phyloP scores from a whole-genome alignment of 2,888 invertebrate species.

The Spilarctia lutea region DNA sequence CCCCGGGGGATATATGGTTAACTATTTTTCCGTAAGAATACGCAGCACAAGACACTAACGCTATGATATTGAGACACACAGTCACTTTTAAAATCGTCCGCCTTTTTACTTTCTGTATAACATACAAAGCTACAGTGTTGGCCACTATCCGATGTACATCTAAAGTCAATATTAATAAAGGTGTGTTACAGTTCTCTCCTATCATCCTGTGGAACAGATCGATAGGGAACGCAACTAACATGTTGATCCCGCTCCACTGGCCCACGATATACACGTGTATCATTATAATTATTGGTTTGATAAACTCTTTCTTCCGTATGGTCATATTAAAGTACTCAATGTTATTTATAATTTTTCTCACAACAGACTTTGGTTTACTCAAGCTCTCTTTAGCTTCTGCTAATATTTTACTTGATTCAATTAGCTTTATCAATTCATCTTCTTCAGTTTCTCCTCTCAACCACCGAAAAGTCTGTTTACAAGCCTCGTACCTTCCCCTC shows the following conservation, averaged over 20 bases:
- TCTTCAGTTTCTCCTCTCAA: slow-evolving; percentile 81
- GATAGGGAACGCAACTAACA: slow-evolving; percentile 66
- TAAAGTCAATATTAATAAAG: slow-evolving; percentile 68
- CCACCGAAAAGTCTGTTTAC: slow-evolving; percentile 84
- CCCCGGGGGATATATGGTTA: slow-evolving; percentile 56
- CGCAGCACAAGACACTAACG: slow-evolving; percentile 61
- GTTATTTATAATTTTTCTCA: slow-evolving; percentile 52
- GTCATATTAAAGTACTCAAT: slow-evolving; percentile 58
- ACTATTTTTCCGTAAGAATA: slow-evolving; percentile 64
- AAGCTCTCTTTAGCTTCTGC: slow-evolving; percentile 57
- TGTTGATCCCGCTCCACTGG: slow-evolving; percentile 72
- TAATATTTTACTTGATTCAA: slow-evolving; percentile 62
- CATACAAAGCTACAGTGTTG: slow-evolving; percentile 66
- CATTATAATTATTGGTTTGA: slow-evolving; percentile 72
- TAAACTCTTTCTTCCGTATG: slow-evolving; percentile 66
- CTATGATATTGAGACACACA: slow-evolving; percentile 61
- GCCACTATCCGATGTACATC: slow-evolving; percentile 73
- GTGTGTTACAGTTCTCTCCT: slow-evolving; percentile 59
- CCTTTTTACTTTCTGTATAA: slow-evolving; percentile 73
- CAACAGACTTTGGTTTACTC: slow-evolving; percentile 50
- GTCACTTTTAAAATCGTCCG: slow-evolving; percentile 68
- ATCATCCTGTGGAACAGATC: slow-evolving; percentile 70
- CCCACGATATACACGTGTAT: slow-evolving; percentile 67
- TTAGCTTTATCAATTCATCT: slow-evolving; percentile 69
- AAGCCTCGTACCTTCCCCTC: slow-evolving; percentile 83